Base-by-base conservation (phyloP, 2,113 vertebrate genomes). In the Barnardius zonarius region DNA sequence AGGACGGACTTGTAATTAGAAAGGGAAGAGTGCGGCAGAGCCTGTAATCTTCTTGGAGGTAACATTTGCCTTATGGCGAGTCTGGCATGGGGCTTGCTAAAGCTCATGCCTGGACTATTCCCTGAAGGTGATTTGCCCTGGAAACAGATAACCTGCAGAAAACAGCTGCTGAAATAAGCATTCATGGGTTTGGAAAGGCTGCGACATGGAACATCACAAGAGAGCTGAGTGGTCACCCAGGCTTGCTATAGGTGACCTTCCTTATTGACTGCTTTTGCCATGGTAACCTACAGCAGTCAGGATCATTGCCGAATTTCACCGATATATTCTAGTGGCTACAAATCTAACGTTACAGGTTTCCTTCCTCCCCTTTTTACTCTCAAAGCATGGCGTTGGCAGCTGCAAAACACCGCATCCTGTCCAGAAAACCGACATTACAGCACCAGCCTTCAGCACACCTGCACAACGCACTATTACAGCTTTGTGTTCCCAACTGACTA, bases 401-500 rank as follows among this genome's bases (percentile, higher is more conserved):
- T 2, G 10, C 30, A 9, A 0, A 3, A 23, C 62, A 57, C n/a
- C 0, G 0, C 5, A 27, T 33, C 44, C 49, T 4, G 0, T 3
- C 57, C 48, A 52, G 77, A 13, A 15, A 37, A 33, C 14, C 1
- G 0, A 2, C 14, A 54, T 25, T 17, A 28, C 30, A 59, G 24
- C 57, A 13, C 14, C 67, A 57, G 28, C 43, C 49, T 18, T 7
- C 6, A 54, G 5, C 62, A 20, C n/a, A 1, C 2, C 79, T 15
- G n/a, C 48, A 13, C 0, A 2, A 12, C 4, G 22, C 3, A 2
- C 14, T 7, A 19, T 4, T 4, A 3, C 46, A 5, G 16, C 23
- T 12, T 39, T 9, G 41, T 18, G 30, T 33, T 41, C 9, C 49
- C 69, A 14, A 2, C 28, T 19, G 59, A 22, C 17, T 3, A 8